Conservation (phyloP, 2,797 vertebrate species). For the Sebastes minor region DNA sequence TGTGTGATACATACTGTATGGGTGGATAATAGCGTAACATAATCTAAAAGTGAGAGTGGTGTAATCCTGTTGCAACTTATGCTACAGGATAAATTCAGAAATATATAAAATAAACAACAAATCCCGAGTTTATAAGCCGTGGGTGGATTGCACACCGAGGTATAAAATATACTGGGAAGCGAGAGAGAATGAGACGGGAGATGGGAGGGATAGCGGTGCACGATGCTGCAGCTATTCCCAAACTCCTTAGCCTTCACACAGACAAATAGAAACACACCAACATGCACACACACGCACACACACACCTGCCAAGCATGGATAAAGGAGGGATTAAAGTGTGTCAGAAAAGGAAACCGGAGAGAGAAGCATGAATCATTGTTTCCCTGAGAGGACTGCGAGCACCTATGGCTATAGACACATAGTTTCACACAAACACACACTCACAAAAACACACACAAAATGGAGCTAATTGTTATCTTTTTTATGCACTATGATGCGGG, state of each 20-base stretch:
- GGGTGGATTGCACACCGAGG: conserved; percentile 17
- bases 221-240: conserved; percentile 55
- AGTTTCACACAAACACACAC: conserved; percentile 35
- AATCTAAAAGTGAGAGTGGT: conserved; percentile 51
- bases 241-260: conserved; percentile 52
- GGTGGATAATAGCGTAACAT: conserved; percentile 49
- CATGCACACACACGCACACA: not conserved
- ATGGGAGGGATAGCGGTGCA: conserved; percentile 26
- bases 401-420: conserved; percentile 68
- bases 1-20: conserved; percentile 31
- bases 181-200: conserved; percentile 9
- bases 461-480: conserved; percentile 24
- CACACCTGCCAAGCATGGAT: conserved; percentile 79
- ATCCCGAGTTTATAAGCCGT: conserved; percentile 16
- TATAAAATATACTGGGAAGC: conserved; percentile 18
- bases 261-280: conserved; percentile 33
- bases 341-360: conserved; percentile 74
- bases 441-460: conserved; percentile 6
- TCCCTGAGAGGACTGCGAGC: conserved; percentile 67
- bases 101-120: conserved; percentile 52
- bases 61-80: conserved; percentile 59
- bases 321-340: conserved; percentile 78
- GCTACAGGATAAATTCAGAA: conserved; percentile 30
- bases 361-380: conserved; percentile 77
- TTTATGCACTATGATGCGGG: not conserved